Percentiles rank a stretch among this genome's conserved stretches.
phyloP scores from a whole-genome alignment of 2,888 invertebrate genomes.

The Panzeria rudis region DNA sequence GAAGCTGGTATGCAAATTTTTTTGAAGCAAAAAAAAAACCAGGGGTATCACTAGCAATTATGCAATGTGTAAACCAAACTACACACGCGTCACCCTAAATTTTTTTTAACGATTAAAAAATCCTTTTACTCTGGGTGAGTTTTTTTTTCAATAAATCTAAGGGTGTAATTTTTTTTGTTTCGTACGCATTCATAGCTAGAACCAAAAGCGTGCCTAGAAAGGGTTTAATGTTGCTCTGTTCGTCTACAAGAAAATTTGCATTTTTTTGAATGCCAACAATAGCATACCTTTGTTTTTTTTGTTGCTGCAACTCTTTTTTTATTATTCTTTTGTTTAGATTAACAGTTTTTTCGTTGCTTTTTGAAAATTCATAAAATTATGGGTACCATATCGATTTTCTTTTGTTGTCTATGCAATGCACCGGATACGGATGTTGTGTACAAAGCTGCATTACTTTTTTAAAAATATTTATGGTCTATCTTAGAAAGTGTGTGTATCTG shows the following conservation, averaged over 20 bases:
- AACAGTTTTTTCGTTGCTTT: slow-evolving; percentile 17
- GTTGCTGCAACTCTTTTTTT: slow-evolving; percentile 57
- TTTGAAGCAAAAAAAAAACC: slow-evolving; percentile 21
- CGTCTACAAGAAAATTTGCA: slow-evolving; percentile 58
- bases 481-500: background rate
- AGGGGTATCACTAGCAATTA: slow-evolving; percentile 73
- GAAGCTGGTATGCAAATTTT: slow-evolving; percentile 75
- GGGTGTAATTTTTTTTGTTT: slow-evolving; percentile 62
- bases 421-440: slow-evolving; percentile 64
- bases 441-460: slow-evolving; percentile 59
- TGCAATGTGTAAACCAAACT: slow-evolving; percentile 45
- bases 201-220: slow-evolving; percentile 37
- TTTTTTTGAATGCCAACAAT: slow-evolving; percentile 45
- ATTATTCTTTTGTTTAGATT: slow-evolving; percentile 27
- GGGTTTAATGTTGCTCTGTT: slow-evolving; percentile 58
- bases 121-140: slow-evolving; percentile 60
- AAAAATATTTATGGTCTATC: background rate
- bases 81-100: slow-evolving; percentile 72
- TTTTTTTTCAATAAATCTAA: slow-evolving; percentile 44
- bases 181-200: background rate
- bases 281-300: slow-evolving; percentile 59
- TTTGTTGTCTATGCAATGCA: slow-evolving; percentile 52
- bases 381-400: slow-evolving; percentile 68
- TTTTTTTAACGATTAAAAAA: slow-evolving; percentile 59
- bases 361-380: slow-evolving; percentile 56